Percentiles rank a stretch among this genome's conserved stretches.
phyloP scores from a whole-genome alignment of 92 coral and sea anemone species.

The Meandrina meandrites region DNA sequence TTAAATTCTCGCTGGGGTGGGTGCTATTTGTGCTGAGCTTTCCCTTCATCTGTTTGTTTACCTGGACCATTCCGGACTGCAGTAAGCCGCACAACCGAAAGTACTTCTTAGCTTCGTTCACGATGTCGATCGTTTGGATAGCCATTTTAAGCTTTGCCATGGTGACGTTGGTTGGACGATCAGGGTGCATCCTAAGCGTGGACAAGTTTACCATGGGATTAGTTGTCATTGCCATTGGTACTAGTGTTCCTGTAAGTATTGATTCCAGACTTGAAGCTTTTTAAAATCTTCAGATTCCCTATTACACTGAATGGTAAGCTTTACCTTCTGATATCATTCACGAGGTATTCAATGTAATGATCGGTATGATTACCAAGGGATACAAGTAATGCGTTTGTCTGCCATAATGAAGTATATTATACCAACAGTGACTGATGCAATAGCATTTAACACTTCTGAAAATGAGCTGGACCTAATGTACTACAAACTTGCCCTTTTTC shows the following conservation, averaged over 20 bases:
- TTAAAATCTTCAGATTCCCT: not conserved
- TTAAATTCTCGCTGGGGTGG: slow-evolving; percentile 76
- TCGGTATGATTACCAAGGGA: not conserved
- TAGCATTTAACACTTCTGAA: not conserved
- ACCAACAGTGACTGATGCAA: not conserved
- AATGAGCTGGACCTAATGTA: not conserved
- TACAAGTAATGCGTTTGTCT: not conserved
- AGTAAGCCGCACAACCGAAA: slow-evolving; percentile 94
- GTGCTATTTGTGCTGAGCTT: slow-evolving; percentile 81
- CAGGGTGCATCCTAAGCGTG: slow-evolving; percentile 93
- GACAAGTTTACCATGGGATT: slow-evolving; percentile 99
- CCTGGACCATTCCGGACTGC: slow-evolving; percentile 98
- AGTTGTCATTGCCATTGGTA: slow-evolving; percentile 96
- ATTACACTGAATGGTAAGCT: not conserved
- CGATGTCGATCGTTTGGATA: slow-evolving; percentile 93
- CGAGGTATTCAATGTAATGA: not conserved
- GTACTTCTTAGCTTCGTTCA: slow-evolving; percentile 86
- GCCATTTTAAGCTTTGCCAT: slow-evolving; percentile 96
- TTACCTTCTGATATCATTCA: not conserved
- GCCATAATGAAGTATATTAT: not conserved
- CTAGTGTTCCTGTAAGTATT: slow-evolving; percentile 96
- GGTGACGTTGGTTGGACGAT: slow-evolving; percentile 97
- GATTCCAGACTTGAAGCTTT: not conserved
- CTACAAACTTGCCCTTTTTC: not conserved
- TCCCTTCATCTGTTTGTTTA: slow-evolving; percentile 88